Evolutionary conservation across 2,888 invertebrate species (phyloP).

Genomic region (Xestia sexstrigata): DNA sequence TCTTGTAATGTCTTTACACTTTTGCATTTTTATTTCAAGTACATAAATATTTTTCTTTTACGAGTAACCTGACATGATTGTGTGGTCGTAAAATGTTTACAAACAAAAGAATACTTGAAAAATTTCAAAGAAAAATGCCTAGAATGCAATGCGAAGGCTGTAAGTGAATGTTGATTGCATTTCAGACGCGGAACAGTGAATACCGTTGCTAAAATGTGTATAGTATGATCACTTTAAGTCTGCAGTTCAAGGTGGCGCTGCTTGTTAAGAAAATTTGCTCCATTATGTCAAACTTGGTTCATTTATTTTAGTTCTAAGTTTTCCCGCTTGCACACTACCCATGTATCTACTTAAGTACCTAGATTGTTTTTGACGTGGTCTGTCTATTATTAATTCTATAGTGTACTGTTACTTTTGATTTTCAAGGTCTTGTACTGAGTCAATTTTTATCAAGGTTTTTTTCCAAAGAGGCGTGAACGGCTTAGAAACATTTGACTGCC

Average conservation of each 20-base stretch:
- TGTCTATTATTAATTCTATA: slow-evolving; percentile 22
- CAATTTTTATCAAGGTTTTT: slow-evolving; percentile 20
- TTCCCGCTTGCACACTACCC: no score
- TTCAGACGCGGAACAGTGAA: slow-evolving; percentile 57
- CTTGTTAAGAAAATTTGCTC: no score
- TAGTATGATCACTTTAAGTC: no score
- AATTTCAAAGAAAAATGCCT: slow-evolving; percentile 8
- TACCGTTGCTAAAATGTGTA: slow-evolving; percentile 6
- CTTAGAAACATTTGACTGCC: background rate
- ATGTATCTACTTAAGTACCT: no score
- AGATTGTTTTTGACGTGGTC: slow-evolving; percentile 4
- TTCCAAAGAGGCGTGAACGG: background rate
- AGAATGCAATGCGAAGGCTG: slow-evolving; percentile 47
- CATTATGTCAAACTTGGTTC: no score
- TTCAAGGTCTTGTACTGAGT: slow-evolving; percentile 1
- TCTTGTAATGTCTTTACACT: background rate
- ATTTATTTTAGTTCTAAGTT: no score
- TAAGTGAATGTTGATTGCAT: slow-evolving; percentile 43
- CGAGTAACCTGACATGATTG: background rate
- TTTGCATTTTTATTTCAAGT: background rate
- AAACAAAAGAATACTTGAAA: slow-evolving; percentile 60
- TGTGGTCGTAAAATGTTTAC: slow-evolving; percentile 1
- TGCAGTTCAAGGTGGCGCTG: no score
- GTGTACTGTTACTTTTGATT: slow-evolving; percentile 33
- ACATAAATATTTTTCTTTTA: background rate